Base-by-base conservation (phyloP, 2,888 invertebrate species). In the Eurytoma californica region DNA sequence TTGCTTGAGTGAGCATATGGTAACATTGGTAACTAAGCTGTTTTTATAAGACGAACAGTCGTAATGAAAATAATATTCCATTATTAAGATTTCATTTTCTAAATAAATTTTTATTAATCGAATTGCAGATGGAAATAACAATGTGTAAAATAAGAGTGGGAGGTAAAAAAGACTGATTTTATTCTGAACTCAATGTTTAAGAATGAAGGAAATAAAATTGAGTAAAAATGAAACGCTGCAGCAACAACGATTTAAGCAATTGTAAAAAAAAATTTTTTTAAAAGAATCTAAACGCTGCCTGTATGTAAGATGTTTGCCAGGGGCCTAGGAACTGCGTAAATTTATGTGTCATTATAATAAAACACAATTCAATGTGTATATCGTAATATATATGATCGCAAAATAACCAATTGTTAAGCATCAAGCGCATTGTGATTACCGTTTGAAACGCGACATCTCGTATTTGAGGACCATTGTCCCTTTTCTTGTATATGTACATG, bases 341-440 rank as follows among this genome's bases (percentile, higher is more conserved):
- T 65, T 51, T 70, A 72, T 24, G 60, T 67, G 57, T 70, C 70
- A 63, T 57, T 55, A 58, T 60, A 72, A 57, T 76, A 5, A 68
- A 72, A 63, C 76, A 63, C 67, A 68, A 72, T 66, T 75, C 53
- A 70, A 70, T 70, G 70, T 67, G 70, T 74, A 70, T 65, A 76
- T 79, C 70, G 66, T 53, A 72, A 63, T 61, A 57, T 61, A 57
- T 68, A 30, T 72, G 70, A 77, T 67, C 47, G 70, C 77, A 85
- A 85, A 84, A 84, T 86, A 58, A 72, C 14, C 72, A 67, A 72
- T 67, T 74, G 68, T 73, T 79, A 79, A 79, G 73, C 84, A 83
- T 86, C 84, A 85, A 87, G 86, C 86, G 84, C 84, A 87, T 87
- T 85, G 85, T 86, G 86, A 87, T 87, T 82, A 85, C 81, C 79